Evolutionary conservation across 2,888 invertebrate species (phyloP).

Genomic region (Synanthedon andrenaeformis): DNA sequence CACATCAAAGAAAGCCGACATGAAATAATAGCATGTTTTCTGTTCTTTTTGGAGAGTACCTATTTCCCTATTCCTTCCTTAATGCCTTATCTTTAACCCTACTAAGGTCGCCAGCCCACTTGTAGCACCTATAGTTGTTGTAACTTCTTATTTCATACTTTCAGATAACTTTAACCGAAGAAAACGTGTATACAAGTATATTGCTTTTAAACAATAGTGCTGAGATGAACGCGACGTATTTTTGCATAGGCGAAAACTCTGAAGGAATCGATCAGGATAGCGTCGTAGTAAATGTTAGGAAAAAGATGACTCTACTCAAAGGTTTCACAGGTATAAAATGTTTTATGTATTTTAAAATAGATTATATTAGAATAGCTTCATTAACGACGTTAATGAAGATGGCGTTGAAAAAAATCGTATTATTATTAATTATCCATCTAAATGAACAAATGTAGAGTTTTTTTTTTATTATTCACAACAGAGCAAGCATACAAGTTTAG

Average conservation of each 20-base stretch:
- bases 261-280: slow-evolving; percentile 39
- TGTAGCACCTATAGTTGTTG: no score
- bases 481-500: no score
- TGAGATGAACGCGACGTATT: slow-evolving; percentile 35
- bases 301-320: slow-evolving; percentile 27
- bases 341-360: neutral
- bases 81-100: no score
- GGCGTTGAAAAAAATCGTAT: no score
- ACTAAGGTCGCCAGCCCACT: no score
- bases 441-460: no score
- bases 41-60: neutral
- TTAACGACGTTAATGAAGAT: no score
- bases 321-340: slow-evolving; percentile 30
- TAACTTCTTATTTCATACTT: slow-evolving; percentile 24
- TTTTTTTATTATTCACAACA: no score
- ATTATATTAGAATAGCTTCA: no score
- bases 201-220: slow-evolving; percentile 30
- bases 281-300: slow-evolving; percentile 26
- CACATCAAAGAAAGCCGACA: no score
- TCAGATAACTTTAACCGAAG: slow-evolving; percentile 2
- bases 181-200: slow-evolving; percentile 31
- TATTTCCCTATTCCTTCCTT: neutral
- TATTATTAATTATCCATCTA: no score
- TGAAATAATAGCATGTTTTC: no score
- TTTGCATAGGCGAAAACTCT: slow-evolving; percentile 46